Evolutionary conservation across 2,888 invertebrate genomes (phyloP).

Genomic region (Coelopa pilipes): DNA sequence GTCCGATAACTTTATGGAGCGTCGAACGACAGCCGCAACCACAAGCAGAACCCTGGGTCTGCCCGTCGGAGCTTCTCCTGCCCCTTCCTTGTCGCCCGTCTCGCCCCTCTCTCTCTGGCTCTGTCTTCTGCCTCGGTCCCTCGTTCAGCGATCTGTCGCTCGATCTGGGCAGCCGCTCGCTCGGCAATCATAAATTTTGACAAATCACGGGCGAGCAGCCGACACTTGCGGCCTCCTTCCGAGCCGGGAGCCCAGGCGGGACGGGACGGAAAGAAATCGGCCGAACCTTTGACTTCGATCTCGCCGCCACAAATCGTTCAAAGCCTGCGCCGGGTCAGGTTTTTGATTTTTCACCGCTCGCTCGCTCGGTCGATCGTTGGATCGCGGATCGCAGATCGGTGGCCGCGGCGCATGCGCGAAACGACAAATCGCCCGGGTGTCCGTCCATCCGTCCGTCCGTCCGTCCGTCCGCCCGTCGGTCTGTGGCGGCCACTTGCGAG

Average conservation of each 20-base stretch:
- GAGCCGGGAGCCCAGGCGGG: not conserved
- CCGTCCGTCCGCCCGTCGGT: not conserved
- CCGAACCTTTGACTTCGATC: constrained; percentile 46
- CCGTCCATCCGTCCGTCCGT: not conserved
- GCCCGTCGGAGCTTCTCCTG: not conserved
- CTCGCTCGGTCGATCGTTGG: not conserved
- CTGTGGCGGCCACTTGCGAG: constrained; percentile 7
- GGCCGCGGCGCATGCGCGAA: constrained; percentile 17
- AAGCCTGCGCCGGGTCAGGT: constrained; percentile 8
- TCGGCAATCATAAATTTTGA: constrained; percentile 44
- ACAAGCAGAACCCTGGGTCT: not conserved
- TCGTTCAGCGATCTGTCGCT: too few species aligned
- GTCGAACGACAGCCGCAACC: constrained; percentile 3
- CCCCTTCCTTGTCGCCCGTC: not conserved
- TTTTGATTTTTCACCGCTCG: constrained; percentile 11
- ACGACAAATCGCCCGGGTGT: constrained; percentile 30
- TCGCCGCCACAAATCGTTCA: constrained; percentile 49
- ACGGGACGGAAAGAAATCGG: not conserved
- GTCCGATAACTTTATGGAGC: constrained; percentile 7
- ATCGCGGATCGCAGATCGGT: too few species aligned
- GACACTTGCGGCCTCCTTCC: constrained; percentile 28
- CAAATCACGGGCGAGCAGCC: constrained; percentile 40
- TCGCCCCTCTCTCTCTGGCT: constrained; percentile 3
- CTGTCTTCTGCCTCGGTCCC: too few species aligned
- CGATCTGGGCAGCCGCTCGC: constrained; percentile 15